Base-by-base conservation (phyloP, 2,888 invertebrate species). In the Zeuzera pyrina region DNA sequence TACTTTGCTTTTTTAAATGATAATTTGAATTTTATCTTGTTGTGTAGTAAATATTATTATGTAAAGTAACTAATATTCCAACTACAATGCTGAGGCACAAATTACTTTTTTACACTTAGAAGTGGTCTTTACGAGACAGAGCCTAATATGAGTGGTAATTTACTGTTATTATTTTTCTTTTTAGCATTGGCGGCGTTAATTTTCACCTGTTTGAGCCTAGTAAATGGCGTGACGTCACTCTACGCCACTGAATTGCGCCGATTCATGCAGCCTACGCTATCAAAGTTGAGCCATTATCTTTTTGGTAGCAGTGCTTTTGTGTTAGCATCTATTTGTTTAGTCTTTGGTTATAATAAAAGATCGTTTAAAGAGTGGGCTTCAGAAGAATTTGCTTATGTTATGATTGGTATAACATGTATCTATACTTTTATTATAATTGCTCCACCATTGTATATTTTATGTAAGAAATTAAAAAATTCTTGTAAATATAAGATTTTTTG, bases 281-380 rank as follows among this genome's bases (percentile, higher is more conserved):
- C 42, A 15, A 48, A 49, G 35, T 38, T 40, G 15, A 41, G 34
- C 16, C 51, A 57, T 35, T 15, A 47, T 29, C 36, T 46, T 24
- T 34, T 45, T 23, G 48, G 45, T 14, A 41, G 42, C 3, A 31
- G 39, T 21, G 45, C 51, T 3, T 54, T 52, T 27, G 21, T 41
- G 0, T 12, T 45, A 12, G 52, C 52, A 2, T 49, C 50, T 10
- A 39, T 41, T 6, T 47, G 45, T 25, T 27, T 54, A n/a, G 34
- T 34, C 13, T 49, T 38, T 34, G 55, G 55, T 15, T 54, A 39
- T 28, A 28, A 36, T 10, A 52, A 53, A 30, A 39, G 36, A 12
- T 44, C 45, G 4, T 58, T 55, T 26, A 43, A 14, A 5, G 39
- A 31, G 8, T 58, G 50, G 53, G 42, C 47, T 8, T 46, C 56